Evolutionary conservation across 1,140 invertebrate species (phyloP), one percentile per base, ranked within the genome.

Genomic region (Drosophila bocki): DNA sequence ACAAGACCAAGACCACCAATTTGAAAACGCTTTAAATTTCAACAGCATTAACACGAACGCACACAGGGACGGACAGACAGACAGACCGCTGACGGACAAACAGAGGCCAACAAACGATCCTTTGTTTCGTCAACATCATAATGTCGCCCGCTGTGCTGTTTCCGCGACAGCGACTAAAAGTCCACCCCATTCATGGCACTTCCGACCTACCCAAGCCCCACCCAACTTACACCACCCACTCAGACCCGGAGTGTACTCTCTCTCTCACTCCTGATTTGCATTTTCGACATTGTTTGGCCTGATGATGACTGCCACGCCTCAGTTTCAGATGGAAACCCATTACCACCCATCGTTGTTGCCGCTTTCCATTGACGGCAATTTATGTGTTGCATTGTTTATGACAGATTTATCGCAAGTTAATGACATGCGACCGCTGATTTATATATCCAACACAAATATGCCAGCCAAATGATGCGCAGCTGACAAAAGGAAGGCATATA

Each of bases 311-410:
- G 47, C 32, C 59, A 64, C 63, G 50, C 62, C 47, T 60, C 29
- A 56, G 12, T 44, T 48, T 54, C 19, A 68, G 67, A 68, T 54
- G 62, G 33, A 32, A 50, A 68, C 48, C 32, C 45, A 57, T 44
- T 58, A 44, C 39, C 39, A 35, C 71, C 44, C 53, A 17, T 39
- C 33, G 26, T 48, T 48, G 47, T 7, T 29, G 26, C 44, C 12
- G 48, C 48, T 51, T 37, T 33, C 29, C 45, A 32, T 39, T 29
- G 61, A 26, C 59, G 51, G 64, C 76, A 74, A 87, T 87, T 88
- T 87, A 88, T 87, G 80, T 80, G 77, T 88, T 88, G 84, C 84
- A 87, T 87, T 87, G 84, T 88, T 87, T 87, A 87, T 87, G 84
- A 87, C 84, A 88, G 84, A 82, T 87, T 87, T 87, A 87, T 87